These are phyloP conservation scores for Goniozus legneri DNA, from an alignment of 1,140 invertebrate genomes.

Conservation along the genomic window DNA sequence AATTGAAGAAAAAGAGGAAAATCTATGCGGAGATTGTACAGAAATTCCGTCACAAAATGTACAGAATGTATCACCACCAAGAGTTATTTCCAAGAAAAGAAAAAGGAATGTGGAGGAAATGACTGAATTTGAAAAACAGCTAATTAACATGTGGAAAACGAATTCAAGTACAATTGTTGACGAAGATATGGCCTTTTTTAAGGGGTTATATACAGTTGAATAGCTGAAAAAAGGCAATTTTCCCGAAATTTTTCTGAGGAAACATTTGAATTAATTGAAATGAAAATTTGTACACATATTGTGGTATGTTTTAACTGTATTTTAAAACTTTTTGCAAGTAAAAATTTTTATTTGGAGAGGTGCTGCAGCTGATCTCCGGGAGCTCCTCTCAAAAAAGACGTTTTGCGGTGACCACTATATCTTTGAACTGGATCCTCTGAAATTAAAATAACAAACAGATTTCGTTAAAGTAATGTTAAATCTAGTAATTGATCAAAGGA, in stretches of 20 bases:
- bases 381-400: background rate
- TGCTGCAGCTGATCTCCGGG: background rate
- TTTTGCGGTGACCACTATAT: constrained; percentile 5
- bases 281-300: background rate
- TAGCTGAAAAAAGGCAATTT: background rate
- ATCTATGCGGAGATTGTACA: no score
- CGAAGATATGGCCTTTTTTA: no score
- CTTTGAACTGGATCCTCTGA: constrained; percentile 3
- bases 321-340: background rate
- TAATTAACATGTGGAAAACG: no score
- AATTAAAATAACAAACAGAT: constrained; percentile 1
- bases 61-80: no score
- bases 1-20: no score
- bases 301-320: background rate
- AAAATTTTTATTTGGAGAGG: background rate
- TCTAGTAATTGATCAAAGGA: background rate
- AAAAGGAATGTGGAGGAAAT: no score
- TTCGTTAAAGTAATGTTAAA: background rate
- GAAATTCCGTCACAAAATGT: no score
- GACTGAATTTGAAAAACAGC: no score
- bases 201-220: background rate
- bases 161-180: no score
- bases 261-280: background rate
- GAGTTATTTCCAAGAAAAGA: no score
- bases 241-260: background rate